Evolutionary conservation across 2,888 invertebrate genomes (phyloP).

Genomic region (Cryptocheilus praepositus): DNA sequence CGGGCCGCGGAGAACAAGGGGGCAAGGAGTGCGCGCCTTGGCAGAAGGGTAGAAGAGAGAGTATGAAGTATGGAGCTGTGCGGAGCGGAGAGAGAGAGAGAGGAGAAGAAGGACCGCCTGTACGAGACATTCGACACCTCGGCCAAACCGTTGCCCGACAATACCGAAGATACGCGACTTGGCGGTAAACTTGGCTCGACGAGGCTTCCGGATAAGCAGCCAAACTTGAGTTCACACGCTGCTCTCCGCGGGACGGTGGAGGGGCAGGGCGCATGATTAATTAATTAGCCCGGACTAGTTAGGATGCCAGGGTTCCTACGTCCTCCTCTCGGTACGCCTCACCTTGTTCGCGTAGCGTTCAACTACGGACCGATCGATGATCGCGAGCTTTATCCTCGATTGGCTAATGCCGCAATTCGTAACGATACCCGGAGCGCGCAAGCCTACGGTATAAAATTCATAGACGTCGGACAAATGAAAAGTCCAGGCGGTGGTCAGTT

Average conservation of each 20-base stretch:
- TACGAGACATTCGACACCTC: slow-evolving; percentile 73
- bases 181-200: slow-evolving; percentile 69
- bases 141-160: slow-evolving; percentile 67
- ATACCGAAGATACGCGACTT: slow-evolving; percentile 74
- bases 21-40: slow-evolving; percentile 33
- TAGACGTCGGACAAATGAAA: not conserved
- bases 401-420: slow-evolving; percentile 10
- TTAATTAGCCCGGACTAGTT: slow-evolving; percentile 73
- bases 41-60: slow-evolving; percentile 16
- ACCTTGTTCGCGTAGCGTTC: slow-evolving; percentile 23
- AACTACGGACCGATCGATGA: slow-evolving; percentile 42
- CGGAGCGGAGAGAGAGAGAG: slow-evolving; percentile 17
- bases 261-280: slow-evolving; percentile 69
- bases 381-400: slow-evolving; percentile 3
- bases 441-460: slow-evolving; percentile 2
- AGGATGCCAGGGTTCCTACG: slow-evolving; percentile 47
- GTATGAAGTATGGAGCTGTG: not conserved
- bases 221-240: slow-evolving; percentile 56
- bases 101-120: slow-evolving; percentile 61
- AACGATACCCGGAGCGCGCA: slow-evolving; percentile 3
- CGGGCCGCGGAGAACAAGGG: slow-evolving; percentile 53
- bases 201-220: slow-evolving; percentile 67
- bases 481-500: too few species aligned
- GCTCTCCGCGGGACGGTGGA: slow-evolving; percentile 10
- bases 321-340: slow-evolving; percentile 16